Evolutionary conservation across 1,140 invertebrate genomes (phyloP), one percentile per base, ranked within the genome.

Genomic region (Panagrolaimus sp.): DNA sequence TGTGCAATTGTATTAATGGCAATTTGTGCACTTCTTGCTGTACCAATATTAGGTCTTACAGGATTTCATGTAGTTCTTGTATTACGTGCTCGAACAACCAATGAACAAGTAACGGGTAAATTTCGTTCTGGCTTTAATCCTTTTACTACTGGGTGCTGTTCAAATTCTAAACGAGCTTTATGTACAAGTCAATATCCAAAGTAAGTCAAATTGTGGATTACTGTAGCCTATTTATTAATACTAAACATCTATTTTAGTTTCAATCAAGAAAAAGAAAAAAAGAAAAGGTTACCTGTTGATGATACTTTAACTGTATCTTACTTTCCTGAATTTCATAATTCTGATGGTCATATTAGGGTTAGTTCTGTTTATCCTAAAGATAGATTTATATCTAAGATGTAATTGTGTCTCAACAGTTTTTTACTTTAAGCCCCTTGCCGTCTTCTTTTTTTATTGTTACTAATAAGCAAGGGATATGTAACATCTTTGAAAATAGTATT

Each of bases 21-120:
- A 73, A 87, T 97, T 73, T 92, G 95, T 78, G 88, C 89, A 23
- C 83, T 98, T 66, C 85, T 98, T 69, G 89, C 94, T 74, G 92
- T 99, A 83, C 96, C 96, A 72, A 95, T 99, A 74, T 90, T 94
- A 85, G 96, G 95, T 75, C 86, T 99, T 74, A 96, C 94, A 68
- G 91, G 91, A 64, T 99, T 99, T 86, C 96, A 99, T 85, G 90
- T 97, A 86, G 90, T 98, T 74, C 87, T 99, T 69, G 93, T 99
- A 48, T 91, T 92, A 14, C 87, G 93, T 78, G 96, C 96, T n/a
- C 88, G 95, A 68, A 99, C 96, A n/a, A 99, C 96, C 68, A 99
- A 99, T 86, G 96, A 99, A 86, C 96, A 99, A 87, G 87, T 88
- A 31, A 82, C 80, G 31, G 79, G 79, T n/a, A 82, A 82, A 67